phyloP scores from a whole-genome alignment of 2,113 vertebrate species.

The Petaurus breviceps region DNA sequence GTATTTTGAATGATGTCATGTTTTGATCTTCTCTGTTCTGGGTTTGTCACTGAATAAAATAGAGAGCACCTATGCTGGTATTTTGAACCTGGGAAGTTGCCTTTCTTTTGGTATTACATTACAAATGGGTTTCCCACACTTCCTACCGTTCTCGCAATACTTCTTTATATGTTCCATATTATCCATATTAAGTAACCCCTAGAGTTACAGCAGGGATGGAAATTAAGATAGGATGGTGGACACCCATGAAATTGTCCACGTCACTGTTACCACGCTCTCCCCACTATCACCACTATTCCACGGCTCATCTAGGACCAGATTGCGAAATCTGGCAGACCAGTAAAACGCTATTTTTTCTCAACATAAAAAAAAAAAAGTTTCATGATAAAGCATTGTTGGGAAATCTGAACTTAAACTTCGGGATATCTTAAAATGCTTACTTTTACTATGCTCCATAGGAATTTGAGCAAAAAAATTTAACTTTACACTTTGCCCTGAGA shows the following conservation, averaged over 20 bases:
- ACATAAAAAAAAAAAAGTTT: neutral
- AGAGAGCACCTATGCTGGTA: no score
- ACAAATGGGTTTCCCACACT: neutral
- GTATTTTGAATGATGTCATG: no score
- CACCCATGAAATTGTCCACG: neutral
- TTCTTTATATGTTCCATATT: neutral
- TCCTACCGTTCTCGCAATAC: neutral
- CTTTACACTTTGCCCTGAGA: neutral
- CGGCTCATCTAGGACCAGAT: neutral
- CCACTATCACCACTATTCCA: neutral
- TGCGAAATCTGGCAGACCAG: neutral
- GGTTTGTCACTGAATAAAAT: no score
- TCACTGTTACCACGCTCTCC: neutral
- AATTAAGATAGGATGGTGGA: neutral
- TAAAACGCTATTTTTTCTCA: neutral
- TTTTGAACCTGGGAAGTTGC: no score
- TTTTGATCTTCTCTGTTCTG: no score
- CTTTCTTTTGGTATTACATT: no score
- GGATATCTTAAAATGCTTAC: neutral
- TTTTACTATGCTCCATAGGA: neutral
- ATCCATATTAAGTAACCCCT: neutral
- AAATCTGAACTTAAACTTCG: neutral
- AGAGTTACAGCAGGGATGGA: neutral
- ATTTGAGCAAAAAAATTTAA: neutral
- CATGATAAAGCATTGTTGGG: neutral